A percentile compares a stretch with the other conserved stretches of the same genome.
These are phyloP conservation scores for Lanius ludovicianus DNA, from an alignment of 2,113 vertebrate genomes.

Conservation along the genomic window DNA sequence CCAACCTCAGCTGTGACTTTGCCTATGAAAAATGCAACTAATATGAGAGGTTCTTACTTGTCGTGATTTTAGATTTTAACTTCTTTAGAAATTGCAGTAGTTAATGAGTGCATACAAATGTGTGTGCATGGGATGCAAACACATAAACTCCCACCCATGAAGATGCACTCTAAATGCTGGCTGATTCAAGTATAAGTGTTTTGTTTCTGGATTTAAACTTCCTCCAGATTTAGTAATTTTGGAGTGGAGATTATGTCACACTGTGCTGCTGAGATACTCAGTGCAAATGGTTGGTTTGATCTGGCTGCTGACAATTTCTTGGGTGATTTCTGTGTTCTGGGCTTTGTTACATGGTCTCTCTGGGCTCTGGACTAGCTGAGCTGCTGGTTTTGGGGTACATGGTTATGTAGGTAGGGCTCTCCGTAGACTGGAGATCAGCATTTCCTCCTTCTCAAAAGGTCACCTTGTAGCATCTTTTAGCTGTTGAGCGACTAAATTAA, in stretches of 20 bases:
- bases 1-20: background rate
- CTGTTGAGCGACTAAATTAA: background rate
- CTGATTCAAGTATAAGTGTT: background rate
- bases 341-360: background rate
- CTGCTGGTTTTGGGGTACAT: background rate
- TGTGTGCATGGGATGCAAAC: background rate
- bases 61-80: background rate
- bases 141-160: background rate
- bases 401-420: background rate
- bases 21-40: background rate
- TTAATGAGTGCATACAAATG: background rate
- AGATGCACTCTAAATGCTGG: background rate
- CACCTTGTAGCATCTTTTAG: background rate
- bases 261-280: background rate
- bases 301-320: background rate
- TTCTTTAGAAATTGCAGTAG: background rate
- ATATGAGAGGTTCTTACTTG: accelerated
- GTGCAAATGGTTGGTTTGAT: background rate
- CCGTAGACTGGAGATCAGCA: accelerated
- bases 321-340: background rate
- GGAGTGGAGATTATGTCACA: background rate
- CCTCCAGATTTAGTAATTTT: background rate
- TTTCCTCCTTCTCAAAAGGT: background rate
- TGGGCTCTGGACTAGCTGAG: background rate
- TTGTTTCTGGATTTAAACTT: background rate